Evolutionary conservation across 2,888 invertebrate genomes (phyloP).

Genomic region (Spisula subtruncata): DNA sequence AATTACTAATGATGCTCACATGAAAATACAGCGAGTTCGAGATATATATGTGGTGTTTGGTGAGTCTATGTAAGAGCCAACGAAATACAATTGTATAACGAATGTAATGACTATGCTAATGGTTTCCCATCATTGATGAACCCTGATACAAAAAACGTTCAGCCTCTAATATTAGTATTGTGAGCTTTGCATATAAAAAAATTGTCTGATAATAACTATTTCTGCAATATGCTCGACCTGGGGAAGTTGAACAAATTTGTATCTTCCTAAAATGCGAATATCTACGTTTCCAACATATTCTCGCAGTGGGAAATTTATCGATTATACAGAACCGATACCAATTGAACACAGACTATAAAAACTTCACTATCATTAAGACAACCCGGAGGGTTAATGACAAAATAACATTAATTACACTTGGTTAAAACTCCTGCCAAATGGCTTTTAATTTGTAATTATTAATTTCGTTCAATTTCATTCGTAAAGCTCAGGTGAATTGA

Average conservation of each 20-base stretch:
- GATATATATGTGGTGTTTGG: too few species aligned
- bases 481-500: slow-evolving; percentile 61
- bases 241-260: neutral
- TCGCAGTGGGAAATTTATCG: neutral
- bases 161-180: too few species aligned
- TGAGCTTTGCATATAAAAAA: too few species aligned
- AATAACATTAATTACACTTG: slow-evolving; percentile 45
- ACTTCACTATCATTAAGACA: neutral
- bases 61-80: too few species aligned
- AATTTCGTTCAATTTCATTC: slow-evolving; percentile 68
- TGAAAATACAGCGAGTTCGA: too few species aligned
- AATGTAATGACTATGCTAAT: too few species aligned
- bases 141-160: too few species aligned
- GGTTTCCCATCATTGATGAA: too few species aligned
- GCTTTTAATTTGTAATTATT: slow-evolving; percentile 71
- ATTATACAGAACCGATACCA: neutral
- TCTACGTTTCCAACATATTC: neutral
- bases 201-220: neutral
- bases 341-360: neutral
- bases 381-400: slow-evolving; percentile 37
- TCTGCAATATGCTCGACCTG: neutral
- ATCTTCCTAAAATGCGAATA: neutral
- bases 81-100: too few species aligned
- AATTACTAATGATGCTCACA: too few species aligned
- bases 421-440: slow-evolving; percentile 51